Evolutionary conservation across 1,140 invertebrate species (phyloP).

Genomic region (Achatina immaculata): DNA sequence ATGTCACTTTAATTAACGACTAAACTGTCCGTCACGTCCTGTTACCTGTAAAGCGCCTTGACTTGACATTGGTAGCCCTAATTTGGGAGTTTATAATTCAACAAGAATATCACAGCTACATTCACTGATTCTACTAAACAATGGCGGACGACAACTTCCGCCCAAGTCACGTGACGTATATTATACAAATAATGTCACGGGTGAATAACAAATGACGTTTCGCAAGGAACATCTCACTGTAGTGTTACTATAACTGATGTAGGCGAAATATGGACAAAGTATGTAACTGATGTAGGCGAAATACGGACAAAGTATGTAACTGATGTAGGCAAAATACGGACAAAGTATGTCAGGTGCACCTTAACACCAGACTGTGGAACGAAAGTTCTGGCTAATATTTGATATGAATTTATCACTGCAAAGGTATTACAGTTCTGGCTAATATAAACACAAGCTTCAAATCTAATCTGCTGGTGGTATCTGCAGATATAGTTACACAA

Average conservation of each 20-base stretch:
- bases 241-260: background rate
- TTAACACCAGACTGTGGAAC: too few relatives aligned
- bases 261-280: background rate
- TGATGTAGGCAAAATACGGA: background rate
- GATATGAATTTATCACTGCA: too few relatives aligned
- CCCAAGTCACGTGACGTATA: conserved; percentile 10
- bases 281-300: background rate
- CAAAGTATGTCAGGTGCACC: background rate
- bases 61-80: conserved; percentile 8
- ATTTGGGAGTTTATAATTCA: background rate
- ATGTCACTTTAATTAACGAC: background rate
- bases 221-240: background rate
- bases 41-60: conserved; percentile 33
- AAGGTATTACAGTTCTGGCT: too few relatives aligned
- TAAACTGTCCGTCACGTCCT: background rate
- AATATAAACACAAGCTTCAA: too few relatives aligned
- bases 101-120: too few relatives aligned
- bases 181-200: background rate
- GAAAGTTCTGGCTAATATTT: too few relatives aligned
- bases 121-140: background rate
- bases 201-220: background rate
- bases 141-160: conserved; percentile 26
- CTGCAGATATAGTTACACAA: too few relatives aligned
- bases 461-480: too few relatives aligned
- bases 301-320: background rate